Evolutionary conservation across 1,140 invertebrate genomes (phyloP), one percentile per base, ranked within the genome.

Genomic region (Drosophila tristis): DNA sequence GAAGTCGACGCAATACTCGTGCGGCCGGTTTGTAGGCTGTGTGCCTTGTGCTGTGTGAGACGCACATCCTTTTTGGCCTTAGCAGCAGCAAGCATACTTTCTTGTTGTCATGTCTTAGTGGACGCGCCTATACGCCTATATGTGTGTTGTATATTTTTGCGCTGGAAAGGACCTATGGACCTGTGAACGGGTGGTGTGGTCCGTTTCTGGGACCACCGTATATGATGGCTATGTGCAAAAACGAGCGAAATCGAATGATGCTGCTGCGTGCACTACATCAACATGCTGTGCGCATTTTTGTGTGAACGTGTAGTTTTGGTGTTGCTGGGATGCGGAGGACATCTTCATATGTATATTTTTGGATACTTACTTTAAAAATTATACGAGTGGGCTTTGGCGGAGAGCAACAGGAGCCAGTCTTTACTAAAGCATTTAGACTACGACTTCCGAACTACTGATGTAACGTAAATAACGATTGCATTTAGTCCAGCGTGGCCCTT

Each of bases 51-150:
- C 29, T 43, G 47, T 71, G 53, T 62, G 73, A 61, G 77, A 65
- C 64, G 64, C 72, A 84, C 68, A 89, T 89, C 84, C 85, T 89
- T 87, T 76, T 85, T 73, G 79, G 78, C 78, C 65, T 66, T 59
- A 70, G 53, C 61, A 75, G 72, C 61, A 64, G 56, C 61, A 78
- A 74, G 74, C 74, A 74, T 80, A 80, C 75, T 90, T 86, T 84
- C 68, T 73, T 75, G 71, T 80, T 78, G 64, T 77, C 82, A 78
- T 67, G 79, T 82, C 62, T 72, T 77, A 68, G 81, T 82, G 63
- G 57, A 49, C 66, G 61, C 43, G 67, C 25, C 51, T 62, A 54
- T 55, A 49, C 51, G 42, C 55, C 31, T 49, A 20, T 57, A 63
- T 66, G 56, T 43, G 25, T 60, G 50, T 59, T 39, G 35, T 63